These are phyloP conservation scores for Rhea americana DNA, from an alignment of 2,113 vertebrate species.

Conservation along the genomic window DNA sequence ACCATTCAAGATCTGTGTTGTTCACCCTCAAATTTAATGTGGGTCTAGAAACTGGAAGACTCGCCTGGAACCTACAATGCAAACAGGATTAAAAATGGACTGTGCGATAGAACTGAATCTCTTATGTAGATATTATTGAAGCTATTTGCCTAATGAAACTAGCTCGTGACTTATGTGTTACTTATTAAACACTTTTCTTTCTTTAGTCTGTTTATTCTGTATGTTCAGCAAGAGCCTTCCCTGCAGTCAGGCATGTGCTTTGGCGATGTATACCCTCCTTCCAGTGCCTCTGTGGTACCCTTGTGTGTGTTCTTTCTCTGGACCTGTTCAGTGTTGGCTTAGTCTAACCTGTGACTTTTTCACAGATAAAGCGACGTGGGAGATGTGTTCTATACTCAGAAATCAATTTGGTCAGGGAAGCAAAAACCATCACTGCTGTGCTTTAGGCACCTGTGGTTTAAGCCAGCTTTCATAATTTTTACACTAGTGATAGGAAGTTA, in stretches of 20 bases:
- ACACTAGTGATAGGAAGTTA: background rate
- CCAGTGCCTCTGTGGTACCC: background rate
- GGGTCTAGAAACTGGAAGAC: background rate
- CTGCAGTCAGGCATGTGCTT: background rate
- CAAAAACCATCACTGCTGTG: background rate
- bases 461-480: background rate
- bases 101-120: background rate
- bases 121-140: background rate
- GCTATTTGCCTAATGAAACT: background rate
- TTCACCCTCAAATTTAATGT: background rate
- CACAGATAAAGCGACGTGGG: background rate
- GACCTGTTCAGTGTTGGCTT: background rate
- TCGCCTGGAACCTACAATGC: background rate
- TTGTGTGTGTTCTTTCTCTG: background rate
- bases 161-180: background rate
- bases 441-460: background rate
- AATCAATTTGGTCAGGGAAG: accelerated
- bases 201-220: background rate
- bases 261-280: background rate
- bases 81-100: background rate
- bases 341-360: background rate
- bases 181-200: background rate
- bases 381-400: background rate
- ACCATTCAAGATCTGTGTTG: background rate
- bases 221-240: background rate